These are phyloP conservation scores for Epinephelus lanceolatus DNA, from an alignment of 2,113 vertebrate genomes.

Conservation along the genomic window DNA sequence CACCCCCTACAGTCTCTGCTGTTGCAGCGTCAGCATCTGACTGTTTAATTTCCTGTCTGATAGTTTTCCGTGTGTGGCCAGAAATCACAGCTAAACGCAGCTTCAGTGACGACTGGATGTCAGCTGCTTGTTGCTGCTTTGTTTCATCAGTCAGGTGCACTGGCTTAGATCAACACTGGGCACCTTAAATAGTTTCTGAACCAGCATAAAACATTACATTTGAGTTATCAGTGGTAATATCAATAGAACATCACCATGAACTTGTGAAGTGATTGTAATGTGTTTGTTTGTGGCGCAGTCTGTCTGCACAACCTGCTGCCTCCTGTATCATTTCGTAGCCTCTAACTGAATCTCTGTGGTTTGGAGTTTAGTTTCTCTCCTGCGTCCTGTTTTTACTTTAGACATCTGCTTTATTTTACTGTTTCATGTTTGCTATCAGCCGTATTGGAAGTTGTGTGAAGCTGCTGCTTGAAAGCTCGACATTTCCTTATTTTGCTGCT, in stretches of 20 bases:
- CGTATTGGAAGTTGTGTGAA: no score
- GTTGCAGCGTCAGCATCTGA: background rate
- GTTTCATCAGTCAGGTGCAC: constrained; percentile 14
- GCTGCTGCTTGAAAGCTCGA: no score
- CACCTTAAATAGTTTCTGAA: background rate
- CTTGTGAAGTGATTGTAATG: background rate
- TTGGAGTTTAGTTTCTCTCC: no score
- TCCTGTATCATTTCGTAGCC: background rate
- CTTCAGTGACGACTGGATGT: background rate
- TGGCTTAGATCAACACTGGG: background rate
- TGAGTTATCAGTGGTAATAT: no score
- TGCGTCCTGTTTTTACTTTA: no score
- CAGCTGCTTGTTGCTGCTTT: constrained; percentile 23
- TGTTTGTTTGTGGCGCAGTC: background rate
- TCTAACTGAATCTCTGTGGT: background rate
- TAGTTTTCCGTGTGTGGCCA: background rate
- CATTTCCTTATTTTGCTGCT: no score
- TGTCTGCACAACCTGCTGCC: background rate
- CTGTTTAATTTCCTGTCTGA: background rate
- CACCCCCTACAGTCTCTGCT: background rate
- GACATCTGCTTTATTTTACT: no score
- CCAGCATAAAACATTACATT: background rate
- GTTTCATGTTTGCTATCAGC: no score
- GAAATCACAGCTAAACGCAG: background rate
- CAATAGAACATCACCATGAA: background rate